phyloP scores from a whole-genome alignment of 2,113 vertebrate species.

The Myiozetetes cayanensis region DNA sequence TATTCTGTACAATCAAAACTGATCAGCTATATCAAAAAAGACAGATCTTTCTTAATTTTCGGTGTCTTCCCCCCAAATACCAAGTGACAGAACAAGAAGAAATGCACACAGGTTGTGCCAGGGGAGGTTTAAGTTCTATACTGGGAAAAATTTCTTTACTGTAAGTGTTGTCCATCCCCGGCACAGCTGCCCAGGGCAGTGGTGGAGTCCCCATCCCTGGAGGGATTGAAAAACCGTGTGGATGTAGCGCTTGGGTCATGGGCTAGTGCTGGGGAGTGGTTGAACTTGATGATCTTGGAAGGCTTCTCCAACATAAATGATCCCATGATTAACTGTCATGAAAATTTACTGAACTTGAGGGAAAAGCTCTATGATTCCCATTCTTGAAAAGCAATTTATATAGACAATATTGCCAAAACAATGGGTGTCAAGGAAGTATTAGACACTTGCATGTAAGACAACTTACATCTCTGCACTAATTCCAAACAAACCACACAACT shows the following conservation, averaged over 20 bases:
- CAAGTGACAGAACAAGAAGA: background rate
- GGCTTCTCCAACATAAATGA: background rate
- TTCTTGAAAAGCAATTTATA: background rate
- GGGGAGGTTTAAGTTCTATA: background rate
- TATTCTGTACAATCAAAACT: background rate
- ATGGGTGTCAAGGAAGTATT: background rate
- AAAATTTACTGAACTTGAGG: background rate
- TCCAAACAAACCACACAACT: background rate
- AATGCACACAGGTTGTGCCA: background rate
- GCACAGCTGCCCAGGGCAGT: background rate
- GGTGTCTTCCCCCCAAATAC: background rate
- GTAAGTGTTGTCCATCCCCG: background rate
- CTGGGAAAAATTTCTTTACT: background rate
- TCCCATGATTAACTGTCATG: background rate
- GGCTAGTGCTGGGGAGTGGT: background rate
- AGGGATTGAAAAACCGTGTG: fast-evolving
- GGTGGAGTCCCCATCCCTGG: too few relatives aligned
- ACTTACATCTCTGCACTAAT: background rate
- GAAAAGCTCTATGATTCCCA: background rate
- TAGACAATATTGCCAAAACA: background rate
- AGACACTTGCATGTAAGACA: background rate
- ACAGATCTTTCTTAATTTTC: background rate
- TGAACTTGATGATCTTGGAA: background rate
- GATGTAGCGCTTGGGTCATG: background rate
- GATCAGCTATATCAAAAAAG: background rate